These are phyloP conservation scores for Ophthalmolycus amberensis DNA, from an alignment of 2,113 vertebrate genomes.

Conservation along the genomic window DNA sequence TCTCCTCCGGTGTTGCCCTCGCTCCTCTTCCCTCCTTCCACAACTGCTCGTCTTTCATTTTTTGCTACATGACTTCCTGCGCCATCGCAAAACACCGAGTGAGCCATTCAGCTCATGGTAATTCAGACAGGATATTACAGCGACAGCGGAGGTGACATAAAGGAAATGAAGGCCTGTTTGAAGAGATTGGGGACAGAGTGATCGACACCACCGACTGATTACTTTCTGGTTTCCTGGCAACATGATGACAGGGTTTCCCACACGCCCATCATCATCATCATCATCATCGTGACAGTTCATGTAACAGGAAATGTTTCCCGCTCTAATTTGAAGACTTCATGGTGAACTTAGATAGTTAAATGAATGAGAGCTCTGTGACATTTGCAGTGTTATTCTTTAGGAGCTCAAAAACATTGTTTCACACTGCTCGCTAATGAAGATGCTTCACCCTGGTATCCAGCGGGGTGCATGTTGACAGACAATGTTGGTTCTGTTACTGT, in stretches of 20 bases:
- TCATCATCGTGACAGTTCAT: constrained; percentile 15
- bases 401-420: neutral
- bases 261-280: constrained; percentile 18
- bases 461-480: neutral
- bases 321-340: constrained; percentile 25
- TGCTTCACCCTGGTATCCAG: neutral
- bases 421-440: neutral
- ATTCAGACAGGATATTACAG: constrained; percentile 63
- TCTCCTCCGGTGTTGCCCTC: constrained; percentile 44
- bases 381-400: neutral
- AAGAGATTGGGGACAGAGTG: constrained; percentile 19
- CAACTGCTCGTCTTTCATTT: constrained; percentile 19
- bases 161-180: constrained; percentile 56
- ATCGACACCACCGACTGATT: constrained; percentile 35
- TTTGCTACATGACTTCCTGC: constrained; percentile 5
- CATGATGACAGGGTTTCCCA: constrained; percentile 28
- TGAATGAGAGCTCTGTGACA: neutral
- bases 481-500: neutral
- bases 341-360: neutral
- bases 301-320: constrained; percentile 35
- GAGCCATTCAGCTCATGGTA: constrained; percentile 39
- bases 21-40: constrained; percentile 26
- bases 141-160: constrained; percentile 29
- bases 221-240: constrained; percentile 57
- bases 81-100: neutral